Evolutionary conservation across 2,888 invertebrate species (phyloP).

Genomic region (Nomada ferruginata): DNA sequence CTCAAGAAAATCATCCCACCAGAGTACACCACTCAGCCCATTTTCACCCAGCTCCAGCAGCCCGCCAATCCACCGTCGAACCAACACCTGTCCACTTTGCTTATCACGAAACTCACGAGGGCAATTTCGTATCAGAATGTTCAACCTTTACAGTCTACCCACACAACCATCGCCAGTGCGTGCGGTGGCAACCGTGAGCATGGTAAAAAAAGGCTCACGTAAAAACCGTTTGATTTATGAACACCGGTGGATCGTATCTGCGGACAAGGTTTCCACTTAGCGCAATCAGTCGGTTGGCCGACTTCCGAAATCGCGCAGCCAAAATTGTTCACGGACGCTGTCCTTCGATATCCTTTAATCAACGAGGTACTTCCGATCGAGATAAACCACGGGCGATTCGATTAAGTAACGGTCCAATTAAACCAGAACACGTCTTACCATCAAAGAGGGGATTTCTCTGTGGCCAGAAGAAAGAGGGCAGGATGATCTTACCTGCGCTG

Average conservation of each 20-base stretch:
- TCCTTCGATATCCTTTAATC: conserved; percentile 9
- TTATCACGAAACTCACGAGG: conserved; percentile 11
- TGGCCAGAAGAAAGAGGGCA: background rate
- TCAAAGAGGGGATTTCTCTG: no score
- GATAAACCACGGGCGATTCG: conserved; percentile 38
- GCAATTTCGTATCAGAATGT: conserved; percentile 18
- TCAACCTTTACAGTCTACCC: background rate
- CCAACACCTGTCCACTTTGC: background rate
- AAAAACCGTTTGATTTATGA: conserved; percentile 51
- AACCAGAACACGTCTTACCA: background rate
- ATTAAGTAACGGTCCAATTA: conserved; percentile 40
- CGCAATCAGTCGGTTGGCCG: conserved; percentile 35
- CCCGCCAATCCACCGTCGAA: background rate
- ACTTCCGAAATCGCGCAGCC: conserved; percentile 24
- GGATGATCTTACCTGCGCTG: conserved; percentile 86
- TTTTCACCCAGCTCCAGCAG: background rate
- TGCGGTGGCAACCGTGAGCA: background rate
- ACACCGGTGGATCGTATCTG: conserved; percentile 9
- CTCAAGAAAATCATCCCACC: no score
- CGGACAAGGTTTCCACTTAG: conserved; percentile 47
- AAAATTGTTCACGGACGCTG: background rate
- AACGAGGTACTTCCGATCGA: conserved; percentile 20
- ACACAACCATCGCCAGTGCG: conserved; percentile 32
- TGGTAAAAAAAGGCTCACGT: conserved; percentile 7
- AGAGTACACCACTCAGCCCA: no score